These are phyloP conservation scores for Beaufortia kweichowensis DNA, from an alignment of 2,113 vertebrate genomes.

Conservation along the genomic window DNA sequence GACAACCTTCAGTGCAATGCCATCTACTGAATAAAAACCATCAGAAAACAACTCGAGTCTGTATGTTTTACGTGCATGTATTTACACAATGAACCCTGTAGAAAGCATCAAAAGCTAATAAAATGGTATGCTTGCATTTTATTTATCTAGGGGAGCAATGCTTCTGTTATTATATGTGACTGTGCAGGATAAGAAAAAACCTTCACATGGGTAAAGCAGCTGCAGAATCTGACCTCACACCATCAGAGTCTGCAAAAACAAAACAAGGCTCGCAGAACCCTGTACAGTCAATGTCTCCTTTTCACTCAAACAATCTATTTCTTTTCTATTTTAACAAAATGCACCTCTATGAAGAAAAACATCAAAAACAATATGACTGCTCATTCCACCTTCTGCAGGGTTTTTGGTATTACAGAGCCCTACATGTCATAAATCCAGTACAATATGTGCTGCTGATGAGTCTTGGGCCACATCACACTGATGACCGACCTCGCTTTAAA, in stretches of 20 bases:
- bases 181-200: constrained; percentile 64
- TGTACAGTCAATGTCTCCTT: constrained; percentile 68
- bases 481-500: background rate
- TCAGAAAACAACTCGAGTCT: too few species aligned
- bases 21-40: background rate
- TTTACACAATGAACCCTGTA: constrained; percentile 76
- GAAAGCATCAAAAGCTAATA: constrained; percentile 81
- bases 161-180: constrained; percentile 58
- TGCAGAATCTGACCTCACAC: constrained; percentile 69
- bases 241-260: constrained; percentile 45
- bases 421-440: constrained; percentile 73
- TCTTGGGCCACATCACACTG: background rate
- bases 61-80: constrained; percentile 46
- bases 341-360: constrained; percentile 89
- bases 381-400: constrained; percentile 80
- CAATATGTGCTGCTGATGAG: constrained; percentile 2
- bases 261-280: constrained; percentile 8
- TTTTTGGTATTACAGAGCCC: constrained; percentile 86
- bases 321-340: constrained; percentile 86
- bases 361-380: constrained; percentile 82
- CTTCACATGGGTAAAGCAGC: constrained; percentile 66
- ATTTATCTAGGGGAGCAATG: constrained; percentile 69
- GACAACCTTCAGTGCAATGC: constrained; percentile 18
- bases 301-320: constrained; percentile 81
- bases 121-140: constrained; percentile 76